Base-by-base conservation (phyloP, 64 coral and sea anemone genomes). In the Porites lutea region DNA sequence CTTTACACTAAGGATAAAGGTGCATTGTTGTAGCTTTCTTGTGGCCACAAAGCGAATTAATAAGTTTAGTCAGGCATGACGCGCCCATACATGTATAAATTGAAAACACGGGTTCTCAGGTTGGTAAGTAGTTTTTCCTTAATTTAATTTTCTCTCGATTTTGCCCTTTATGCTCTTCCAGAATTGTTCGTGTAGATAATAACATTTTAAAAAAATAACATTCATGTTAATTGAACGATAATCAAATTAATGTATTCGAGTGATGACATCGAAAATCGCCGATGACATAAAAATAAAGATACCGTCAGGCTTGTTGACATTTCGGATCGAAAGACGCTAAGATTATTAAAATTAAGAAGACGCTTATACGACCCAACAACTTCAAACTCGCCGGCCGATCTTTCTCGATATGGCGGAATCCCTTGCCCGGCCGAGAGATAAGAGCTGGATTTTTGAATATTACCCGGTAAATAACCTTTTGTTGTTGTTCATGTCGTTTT, bases 381-480 rank as follows among this genome's bases (percentile, higher is more conserved):
- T 19, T 48, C 4, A 53, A 68, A 65, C 45, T 21, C 64, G 65
- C 61, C 15, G 37, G 61, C 48, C 27, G 16, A 9, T 51, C 69
- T 64, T 50, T 50, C 61, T 20, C 47, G 81, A 65, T 84, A 84
- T 84, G 81, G 93, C 79, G 57, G 83, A 78, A 77, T 62, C 77
- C 48, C 75, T 91, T 9, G 48, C 73, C 37, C 65, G 92, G 74
- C 81, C 95, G 48, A 90, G 96, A 82, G 96, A 98, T 70, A 98
- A 93, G 71, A 82, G 82, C 82, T 98, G 96, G 96, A 98, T 98
- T 77, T 98, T 98, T 85, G 96, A 98, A 53, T 98, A 89, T 68
- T 98, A 95, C 70, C 96, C 96, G 96, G 96, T 98, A 95, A 92
- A 78, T 47, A 46, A 37, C 4, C n/a, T 47, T 51, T 87, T 12